Conservation (phyloP, 2,797 vertebrate species). For the Siniperca obscura region DNA sequence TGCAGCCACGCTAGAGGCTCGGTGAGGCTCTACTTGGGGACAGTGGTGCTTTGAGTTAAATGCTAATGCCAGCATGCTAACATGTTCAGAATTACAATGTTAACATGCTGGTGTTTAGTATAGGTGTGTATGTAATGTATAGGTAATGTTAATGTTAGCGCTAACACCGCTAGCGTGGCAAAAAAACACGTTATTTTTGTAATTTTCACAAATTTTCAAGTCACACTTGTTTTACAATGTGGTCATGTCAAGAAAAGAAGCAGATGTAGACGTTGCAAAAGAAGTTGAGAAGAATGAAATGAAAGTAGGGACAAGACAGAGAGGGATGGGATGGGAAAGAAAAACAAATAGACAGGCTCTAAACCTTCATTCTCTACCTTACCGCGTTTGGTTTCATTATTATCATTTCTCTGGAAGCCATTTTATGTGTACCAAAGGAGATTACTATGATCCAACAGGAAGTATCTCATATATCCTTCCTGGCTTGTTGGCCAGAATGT, state of each 20-base stretch:
- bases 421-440: constrained; percentile 67
- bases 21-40: background rate
- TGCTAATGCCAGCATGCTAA: background rate
- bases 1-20: too few species aligned
- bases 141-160: background rate
- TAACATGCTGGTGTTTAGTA: background rate
- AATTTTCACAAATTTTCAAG: background rate
- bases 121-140: background rate
- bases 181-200: background rate
- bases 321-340: constrained; percentile 4
- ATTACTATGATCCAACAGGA: constrained; percentile 64
- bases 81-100: background rate
- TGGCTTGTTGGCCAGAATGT: constrained; percentile 51
- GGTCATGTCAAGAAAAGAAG: background rate
- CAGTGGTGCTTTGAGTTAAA: background rate
- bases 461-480: constrained; percentile 62
- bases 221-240: background rate
- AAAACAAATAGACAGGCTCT: constrained; percentile 20
- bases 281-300: background rate
- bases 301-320: background rate
- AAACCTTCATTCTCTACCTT: constrained; percentile 22
- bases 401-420: constrained; percentile 47
- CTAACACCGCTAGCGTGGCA: background rate
- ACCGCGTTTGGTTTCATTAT: constrained; percentile 42
- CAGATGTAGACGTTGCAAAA: background rate